A percentile compares a stretch with the other conserved stretches of the same genome.
phyloP scores from a whole-genome alignment of 2,888 invertebrate species.

The Geophilus truncorum region DNA sequence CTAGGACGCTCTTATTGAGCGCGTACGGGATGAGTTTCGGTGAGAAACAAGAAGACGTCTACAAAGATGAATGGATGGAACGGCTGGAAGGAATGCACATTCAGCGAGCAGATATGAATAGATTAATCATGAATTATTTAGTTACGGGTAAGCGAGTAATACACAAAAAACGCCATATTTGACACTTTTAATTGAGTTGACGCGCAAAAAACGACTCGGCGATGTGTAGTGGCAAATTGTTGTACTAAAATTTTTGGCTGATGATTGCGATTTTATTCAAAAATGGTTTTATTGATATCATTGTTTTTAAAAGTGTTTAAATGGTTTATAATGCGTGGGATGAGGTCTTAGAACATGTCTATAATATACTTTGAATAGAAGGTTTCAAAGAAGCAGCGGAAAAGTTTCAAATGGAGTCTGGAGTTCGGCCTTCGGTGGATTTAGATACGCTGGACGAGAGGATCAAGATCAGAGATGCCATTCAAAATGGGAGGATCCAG shows the following conservation, averaged over 20 bases:
- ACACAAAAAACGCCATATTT: no score
- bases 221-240: no score
- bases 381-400: conserved; percentile 84
- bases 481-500: conserved; percentile 85
- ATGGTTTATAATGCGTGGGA: no score
- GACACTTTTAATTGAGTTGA: no score
- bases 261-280: no score
- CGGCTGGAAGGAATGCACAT: conserved; percentile 69
- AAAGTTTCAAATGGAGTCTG: conserved; percentile 92
- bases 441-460: conserved; percentile 82
- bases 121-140: conserved; percentile 96
- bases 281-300: no score
- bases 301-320: no score
- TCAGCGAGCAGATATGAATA: conserved; percentile 89
- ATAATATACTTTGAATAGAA: conserved; percentile 44
- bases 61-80: conserved; percentile 67
- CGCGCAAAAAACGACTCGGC: no score
- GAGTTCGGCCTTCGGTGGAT: conserved; percentile 70
- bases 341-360: no score
- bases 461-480: conserved; percentile 86
- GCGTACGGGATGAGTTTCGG: conserved; percentile 43
- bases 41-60: conserved; percentile 39
- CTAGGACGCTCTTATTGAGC: background rate
- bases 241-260: no score
- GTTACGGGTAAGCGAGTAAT: conserved; percentile 70